Conservation (phyloP, 1,140 invertebrate species). For the Eupristina koningsbergeri region DNA sequence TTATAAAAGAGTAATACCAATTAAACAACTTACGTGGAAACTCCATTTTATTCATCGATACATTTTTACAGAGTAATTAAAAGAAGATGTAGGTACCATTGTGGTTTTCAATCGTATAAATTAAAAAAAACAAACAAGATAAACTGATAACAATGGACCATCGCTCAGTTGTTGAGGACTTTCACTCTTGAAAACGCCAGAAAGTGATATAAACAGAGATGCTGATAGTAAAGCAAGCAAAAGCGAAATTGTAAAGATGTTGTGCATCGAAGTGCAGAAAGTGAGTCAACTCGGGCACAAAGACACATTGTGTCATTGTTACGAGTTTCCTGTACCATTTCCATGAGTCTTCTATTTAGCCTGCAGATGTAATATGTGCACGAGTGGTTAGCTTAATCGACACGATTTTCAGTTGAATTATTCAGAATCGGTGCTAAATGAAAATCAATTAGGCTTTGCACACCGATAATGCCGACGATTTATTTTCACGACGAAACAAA, state of each 20-base stretch:
- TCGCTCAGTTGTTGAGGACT: not conserved
- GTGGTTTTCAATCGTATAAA: not conserved
- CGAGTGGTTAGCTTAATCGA: not conserved
- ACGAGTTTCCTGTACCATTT: slow-evolving; percentile 2
- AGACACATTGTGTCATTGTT: slow-evolving; percentile 32
- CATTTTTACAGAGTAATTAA: not conserved
- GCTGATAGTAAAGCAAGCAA: slow-evolving; percentile 22
- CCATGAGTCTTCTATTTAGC: not conserved
- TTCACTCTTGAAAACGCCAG: not conserved
- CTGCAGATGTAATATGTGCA: not conserved
- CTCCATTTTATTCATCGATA: no score
- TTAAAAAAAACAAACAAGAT: not conserved
- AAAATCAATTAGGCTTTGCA: not conserved
- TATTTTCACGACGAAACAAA: no score
- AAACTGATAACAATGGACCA: slow-evolving; percentile 27
- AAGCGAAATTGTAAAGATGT: slow-evolving; percentile 26
- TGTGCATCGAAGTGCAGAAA: not conserved
- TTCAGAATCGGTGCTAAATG: not conserved
- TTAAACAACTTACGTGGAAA: no score
- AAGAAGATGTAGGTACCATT: not conserved
- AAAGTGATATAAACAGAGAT: slow-evolving; percentile 32
- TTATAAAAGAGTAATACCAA: no score
- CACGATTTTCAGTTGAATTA: not conserved
- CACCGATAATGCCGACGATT: not conserved
- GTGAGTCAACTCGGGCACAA: slow-evolving; percentile 29